Evolutionary conservation across 2,888 invertebrate genomes (phyloP).

Genomic region (Adineta ricciae): DNA sequence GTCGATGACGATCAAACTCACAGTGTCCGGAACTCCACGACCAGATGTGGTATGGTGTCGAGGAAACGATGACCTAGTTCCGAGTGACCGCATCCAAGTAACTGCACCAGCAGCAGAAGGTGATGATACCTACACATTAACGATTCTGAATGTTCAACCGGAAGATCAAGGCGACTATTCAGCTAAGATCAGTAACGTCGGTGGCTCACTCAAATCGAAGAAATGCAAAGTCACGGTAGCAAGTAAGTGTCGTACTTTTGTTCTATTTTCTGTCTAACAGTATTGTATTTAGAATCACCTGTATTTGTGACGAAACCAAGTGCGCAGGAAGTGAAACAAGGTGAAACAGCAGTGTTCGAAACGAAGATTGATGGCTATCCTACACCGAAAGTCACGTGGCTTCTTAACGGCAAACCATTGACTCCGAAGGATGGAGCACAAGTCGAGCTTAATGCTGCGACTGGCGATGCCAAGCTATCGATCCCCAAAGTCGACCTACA

Average conservation of each 20-base stretch:
- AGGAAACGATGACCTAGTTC: not conserved
- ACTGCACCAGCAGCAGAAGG: conserved; percentile 30
- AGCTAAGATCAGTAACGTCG: conserved; percentile 22
- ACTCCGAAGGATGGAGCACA: not conserved
- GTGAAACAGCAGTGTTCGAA: not conserved
- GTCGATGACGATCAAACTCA: not conserved
- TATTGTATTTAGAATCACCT: not conserved
- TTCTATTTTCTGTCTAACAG: too few relatives aligned
- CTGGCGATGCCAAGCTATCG: conserved; percentile 25
- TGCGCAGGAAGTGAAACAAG: not conserved
- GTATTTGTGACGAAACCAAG: not conserved
- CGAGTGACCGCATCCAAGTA: not conserved
- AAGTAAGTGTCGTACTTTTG: too few relatives aligned
- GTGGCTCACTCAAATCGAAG: conserved; percentile 16
- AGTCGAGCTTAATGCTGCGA: not conserved
- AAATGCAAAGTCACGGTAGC: conserved; percentile 23
- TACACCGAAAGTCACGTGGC: not conserved
- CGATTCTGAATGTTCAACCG: conserved; percentile 8
- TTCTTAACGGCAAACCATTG: not conserved
- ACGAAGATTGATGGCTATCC: not conserved
- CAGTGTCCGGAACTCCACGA: not conserved
- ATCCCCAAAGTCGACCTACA: conserved; percentile 19
- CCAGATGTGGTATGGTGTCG: not conserved
- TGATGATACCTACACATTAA: conserved; percentile 13
- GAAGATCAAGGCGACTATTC: conserved; percentile 22